Evolutionary conservation across 2,888 invertebrate genomes (phyloP), one percentile per base, ranked within the genome.

Genomic region (Lymantria monacha): DNA sequence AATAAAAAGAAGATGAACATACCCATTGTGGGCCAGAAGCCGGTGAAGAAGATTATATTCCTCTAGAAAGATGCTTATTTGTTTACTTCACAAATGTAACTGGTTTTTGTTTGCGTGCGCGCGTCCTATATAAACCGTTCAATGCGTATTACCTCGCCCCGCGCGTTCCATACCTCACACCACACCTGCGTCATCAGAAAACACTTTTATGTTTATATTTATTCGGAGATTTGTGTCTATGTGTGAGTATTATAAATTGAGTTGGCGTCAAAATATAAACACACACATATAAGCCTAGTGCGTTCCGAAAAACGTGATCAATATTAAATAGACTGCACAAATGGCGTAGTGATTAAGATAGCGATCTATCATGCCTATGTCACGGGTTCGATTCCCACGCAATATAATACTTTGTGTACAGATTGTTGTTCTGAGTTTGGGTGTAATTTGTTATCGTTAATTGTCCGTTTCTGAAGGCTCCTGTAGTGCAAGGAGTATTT

Each of bases 21-120:
- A 88, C 87, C 86, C 87, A 87, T 87, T 59, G 55, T 63, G 76
- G 79, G 83, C 81, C 70, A 66, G 64, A 57, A 70, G 82, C 81
- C 82, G 79, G 63, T 51, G 46, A 60, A 55, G 55, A 61, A 61
- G 53, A 59, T 49, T 49, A 57, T 73, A 56, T 72, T 66, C 74
- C 74, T 10, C 75, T 75, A 52, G 62, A 72, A 70, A 76, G 71
- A 58, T 75, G 68, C 70, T 70, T 69, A 59, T 83, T 79, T 85
- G 83, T 84, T 85, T 86, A 83, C 83, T 74, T 82, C 79, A 74
- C 59, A 74, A 86, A 74, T 61, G 65, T 76, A 87, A 90, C 90
- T 91, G 88, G 80, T 80, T 78, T 57, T 33, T 46, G 36, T 57
- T 55, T 68, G 79, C 70, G 80, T 77, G 53, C 65, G 76, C 73